These are phyloP conservation scores for Erythrocebus patas DNA, from an alignment of 2,113 vertebrate genomes.

Conservation along the genomic window DNA sequence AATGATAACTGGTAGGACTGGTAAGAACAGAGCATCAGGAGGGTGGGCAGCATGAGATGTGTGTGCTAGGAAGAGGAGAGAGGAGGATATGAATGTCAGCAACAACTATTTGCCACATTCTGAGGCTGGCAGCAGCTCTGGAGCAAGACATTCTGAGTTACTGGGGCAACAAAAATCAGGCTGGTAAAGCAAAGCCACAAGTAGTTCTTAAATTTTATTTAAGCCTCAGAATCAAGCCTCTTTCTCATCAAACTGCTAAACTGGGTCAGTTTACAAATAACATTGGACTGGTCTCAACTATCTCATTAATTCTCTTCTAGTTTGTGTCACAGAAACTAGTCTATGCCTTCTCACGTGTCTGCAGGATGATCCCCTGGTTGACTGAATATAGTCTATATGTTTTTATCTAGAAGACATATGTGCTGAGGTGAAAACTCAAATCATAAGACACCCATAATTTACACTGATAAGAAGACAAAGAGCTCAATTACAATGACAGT, in stretches of 20 bases:
- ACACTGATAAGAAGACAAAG: not conserved
- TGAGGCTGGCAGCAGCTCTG: not conserved
- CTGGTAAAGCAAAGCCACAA: not conserved
- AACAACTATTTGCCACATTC: not conserved
- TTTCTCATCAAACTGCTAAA: not conserved
- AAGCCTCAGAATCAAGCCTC: not conserved
- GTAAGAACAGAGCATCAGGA: not conserved
- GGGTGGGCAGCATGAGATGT: not conserved
- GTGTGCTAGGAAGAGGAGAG: not conserved
- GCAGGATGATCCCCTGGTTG: not conserved
- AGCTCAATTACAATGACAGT: not conserved
- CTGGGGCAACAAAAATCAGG: not conserved
- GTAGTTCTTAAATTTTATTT: not conserved
- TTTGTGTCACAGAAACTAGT: not conserved
- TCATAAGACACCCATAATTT: not conserved
- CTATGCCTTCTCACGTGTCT: not conserved
- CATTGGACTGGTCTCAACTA: not conserved
- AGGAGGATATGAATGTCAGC: not conserved
- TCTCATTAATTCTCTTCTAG: not conserved
- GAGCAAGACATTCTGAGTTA: not conserved
- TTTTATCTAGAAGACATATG: constrained; percentile 19
- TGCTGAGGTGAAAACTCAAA: not conserved
- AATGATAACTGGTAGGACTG: not conserved
- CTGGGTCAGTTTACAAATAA: not conserved
- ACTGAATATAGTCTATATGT: not conserved